phyloP scores from a whole-genome alignment of 2,113 vertebrate genomes.

The Zosterops lateralis region DNA sequence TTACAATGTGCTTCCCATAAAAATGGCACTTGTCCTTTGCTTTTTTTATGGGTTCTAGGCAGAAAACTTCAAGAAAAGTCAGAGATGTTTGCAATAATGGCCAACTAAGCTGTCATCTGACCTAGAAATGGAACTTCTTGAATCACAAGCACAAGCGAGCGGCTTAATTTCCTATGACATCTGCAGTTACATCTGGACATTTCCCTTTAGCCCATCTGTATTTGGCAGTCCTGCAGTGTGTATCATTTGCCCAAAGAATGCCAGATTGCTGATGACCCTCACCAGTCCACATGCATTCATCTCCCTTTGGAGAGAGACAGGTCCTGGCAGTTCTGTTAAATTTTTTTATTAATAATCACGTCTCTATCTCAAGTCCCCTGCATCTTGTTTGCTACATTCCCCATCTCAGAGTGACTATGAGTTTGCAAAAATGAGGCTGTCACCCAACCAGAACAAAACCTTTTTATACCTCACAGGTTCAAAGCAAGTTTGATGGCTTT shows the following conservation, averaged over 20 bases:
- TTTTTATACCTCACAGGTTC: background rate
- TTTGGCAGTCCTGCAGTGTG: background rate
- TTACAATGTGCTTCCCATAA: background rate
- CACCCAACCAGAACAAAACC: background rate
- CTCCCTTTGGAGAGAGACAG: background rate
- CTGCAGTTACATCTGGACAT: slow-evolving; percentile 33
- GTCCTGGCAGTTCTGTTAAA: background rate
- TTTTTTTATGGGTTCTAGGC: background rate
- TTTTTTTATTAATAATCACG: background rate
- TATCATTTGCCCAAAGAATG: background rate
- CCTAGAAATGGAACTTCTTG: slow-evolving; percentile 30
- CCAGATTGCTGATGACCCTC: background rate
- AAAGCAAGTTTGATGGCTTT: background rate
- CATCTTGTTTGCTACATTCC: background rate
- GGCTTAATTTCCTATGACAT: slow-evolving; percentile 17
- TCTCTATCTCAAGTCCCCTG: background rate
- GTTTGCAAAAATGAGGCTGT: background rate
- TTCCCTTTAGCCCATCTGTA: background rate
- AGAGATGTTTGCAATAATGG: slow-evolving; percentile 6
- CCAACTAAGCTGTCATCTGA: slow-evolving; percentile 9
- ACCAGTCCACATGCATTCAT: background rate
- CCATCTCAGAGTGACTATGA: background rate
- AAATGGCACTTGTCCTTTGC: background rate
- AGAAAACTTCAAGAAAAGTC: slow-evolving; percentile 18
- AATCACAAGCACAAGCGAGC: background rate